Base-by-base conservation (phyloP, 2,797 vertebrate genomes). In the Fundulus diaphanus region DNA sequence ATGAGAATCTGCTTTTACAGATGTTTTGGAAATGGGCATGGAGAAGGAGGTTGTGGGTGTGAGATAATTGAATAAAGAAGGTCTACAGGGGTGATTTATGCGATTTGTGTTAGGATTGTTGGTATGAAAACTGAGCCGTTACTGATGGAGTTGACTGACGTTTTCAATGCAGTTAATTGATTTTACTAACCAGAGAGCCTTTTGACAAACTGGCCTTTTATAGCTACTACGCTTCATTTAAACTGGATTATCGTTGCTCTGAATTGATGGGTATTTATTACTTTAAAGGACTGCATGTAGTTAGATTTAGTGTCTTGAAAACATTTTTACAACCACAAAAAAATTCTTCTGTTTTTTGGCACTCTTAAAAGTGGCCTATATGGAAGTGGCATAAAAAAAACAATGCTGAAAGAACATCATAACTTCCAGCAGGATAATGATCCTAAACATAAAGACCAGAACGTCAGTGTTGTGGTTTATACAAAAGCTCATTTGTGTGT, bases 101-200 rank as follows among this genome's bases (percentile, higher is more conserved):
- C 76, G 83, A 81, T 85, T 82, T 80, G 33, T n/a, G 33, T n/a
- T 37, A 7, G 51, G 59, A 54, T 42, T 75, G 29, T 37, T 63
- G 35, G 1, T 5, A 12, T 65, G 22, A 65, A 65, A 40, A 13
- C 51, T 40, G 18, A 65, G 22, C 61, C 13, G 35, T 42, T 66
- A 12, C 37, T 42, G 46, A 46, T 61, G 9, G 33, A 54, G 56
- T 72, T 74, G 27, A 35, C 44, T 48, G 31, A 22, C 22, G 29
- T 18, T 2, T 20, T 69, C 0, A 8, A 69, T 51, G 68, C 22
- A 49, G 29, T 11, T 46, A 1, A 22, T 46, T 31, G 20, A 24
- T 48, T 49, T 46, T 49, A 65, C 40, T 22, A 65, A 40, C 22
- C 18, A 27, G 42, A 68, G 4, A 24, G 31, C 11, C 37, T 27